Evolutionary conservation across 2,888 invertebrate species (phyloP).

Genomic region (Oscheius onirici): DNA sequence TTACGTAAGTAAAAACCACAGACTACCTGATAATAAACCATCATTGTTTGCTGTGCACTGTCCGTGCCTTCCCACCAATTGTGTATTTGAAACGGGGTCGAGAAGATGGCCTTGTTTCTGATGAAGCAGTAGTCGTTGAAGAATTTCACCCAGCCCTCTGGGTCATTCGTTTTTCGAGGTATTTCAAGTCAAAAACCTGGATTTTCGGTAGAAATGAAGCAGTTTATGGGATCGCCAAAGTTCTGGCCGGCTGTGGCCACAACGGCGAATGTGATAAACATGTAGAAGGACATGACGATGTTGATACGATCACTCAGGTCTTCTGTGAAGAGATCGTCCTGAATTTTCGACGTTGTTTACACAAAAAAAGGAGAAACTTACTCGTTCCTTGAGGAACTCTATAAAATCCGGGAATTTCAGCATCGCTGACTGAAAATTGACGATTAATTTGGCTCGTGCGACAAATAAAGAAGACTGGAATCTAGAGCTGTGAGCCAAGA

Average conservation of each 20-base stretch:
- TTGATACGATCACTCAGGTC: constrained; percentile 7
- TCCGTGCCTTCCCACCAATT: not conserved
- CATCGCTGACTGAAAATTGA: too few species aligned
- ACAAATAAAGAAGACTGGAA: too few species aligned
- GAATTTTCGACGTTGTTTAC: too few species aligned
- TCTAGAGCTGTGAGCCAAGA: too few species aligned
- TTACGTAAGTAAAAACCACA: not conserved
- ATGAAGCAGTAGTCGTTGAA: constrained; percentile 45
- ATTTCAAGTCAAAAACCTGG: not conserved
- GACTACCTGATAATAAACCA: not conserved
- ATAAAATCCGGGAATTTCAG: too few species aligned
- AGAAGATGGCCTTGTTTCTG: constrained; percentile 37
- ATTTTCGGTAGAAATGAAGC: constrained; percentile 34
- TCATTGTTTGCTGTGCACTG: not conserved
- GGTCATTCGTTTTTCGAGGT: not conserved
- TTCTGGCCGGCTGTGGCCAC: constrained; percentile 44
- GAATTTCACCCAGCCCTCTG: constrained; percentile 38
- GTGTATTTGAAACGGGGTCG: not conserved
- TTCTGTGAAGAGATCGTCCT: not conserved
- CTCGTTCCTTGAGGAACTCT: too few species aligned
- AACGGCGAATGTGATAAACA: constrained; percentile 38
- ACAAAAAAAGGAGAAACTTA: too few species aligned
- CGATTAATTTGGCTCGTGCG: too few species aligned
- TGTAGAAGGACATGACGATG: constrained; percentile 12
- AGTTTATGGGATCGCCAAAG: constrained; percentile 49